Percentiles rank a stretch among this genome's conserved stretches.
phyloP scores from a whole-genome alignment of 2,113 vertebrate genomes.

The Aix galericulata region DNA sequence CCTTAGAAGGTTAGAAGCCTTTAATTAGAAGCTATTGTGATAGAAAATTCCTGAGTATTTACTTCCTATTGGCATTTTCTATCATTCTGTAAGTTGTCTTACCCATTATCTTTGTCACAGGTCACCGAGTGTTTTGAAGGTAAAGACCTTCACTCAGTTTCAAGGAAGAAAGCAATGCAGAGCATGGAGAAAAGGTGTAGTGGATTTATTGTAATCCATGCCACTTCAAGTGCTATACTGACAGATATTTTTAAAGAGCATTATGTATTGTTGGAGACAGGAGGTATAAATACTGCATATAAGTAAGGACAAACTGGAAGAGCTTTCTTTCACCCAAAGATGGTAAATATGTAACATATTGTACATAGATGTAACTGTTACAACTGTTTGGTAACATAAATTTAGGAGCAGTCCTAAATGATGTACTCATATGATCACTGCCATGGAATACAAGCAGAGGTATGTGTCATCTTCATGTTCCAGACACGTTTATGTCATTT shows the following conservation, averaged over 20 bases:
- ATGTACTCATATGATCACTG: background rate
- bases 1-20: background rate
- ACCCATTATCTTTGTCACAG: background rate
- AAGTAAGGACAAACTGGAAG: background rate
- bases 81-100: background rate
- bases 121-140: background rate
- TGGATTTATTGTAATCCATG: background rate
- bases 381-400: background rate
- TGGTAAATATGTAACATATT: background rate
- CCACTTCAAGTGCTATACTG: background rate
- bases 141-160: background rate
- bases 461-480: background rate
- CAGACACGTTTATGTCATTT: background rate
- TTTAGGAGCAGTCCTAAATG: background rate
- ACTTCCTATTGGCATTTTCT: rapidly evolving
- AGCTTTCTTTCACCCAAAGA: background rate
- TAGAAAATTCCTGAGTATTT: background rate
- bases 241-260: background rate
- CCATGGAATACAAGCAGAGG: background rate
- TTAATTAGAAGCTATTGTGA: background rate
- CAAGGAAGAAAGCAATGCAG: background rate
- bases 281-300: background rate
- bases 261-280: background rate
- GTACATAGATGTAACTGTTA: background rate
- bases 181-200: background rate